Evolutionary conservation across 2,888 invertebrate species (phyloP).

Genomic region (Xylophagus ater): DNA sequence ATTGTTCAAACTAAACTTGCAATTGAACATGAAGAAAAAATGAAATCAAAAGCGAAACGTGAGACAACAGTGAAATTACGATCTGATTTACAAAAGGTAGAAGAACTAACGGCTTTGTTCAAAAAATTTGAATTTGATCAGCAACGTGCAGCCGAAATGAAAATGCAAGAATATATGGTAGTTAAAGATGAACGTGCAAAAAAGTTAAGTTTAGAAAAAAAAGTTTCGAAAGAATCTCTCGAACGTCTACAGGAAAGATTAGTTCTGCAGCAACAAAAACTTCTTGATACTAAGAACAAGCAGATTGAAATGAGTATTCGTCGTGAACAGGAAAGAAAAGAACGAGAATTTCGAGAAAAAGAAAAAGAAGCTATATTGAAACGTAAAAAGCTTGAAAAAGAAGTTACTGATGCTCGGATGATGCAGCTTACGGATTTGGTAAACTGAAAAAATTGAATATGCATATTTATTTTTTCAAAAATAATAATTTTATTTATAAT

Average conservation of each 20-base stretch:
- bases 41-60: slow-evolving; percentile 24
- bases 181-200: slow-evolving; percentile 32
- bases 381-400: slow-evolving; percentile 29
- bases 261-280: slow-evolving; percentile 30
- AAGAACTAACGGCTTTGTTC: slow-evolving; percentile 32
- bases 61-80: slow-evolving; percentile 32
- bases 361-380: slow-evolving; percentile 32
- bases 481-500: not conserved
- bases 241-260: slow-evolving; percentile 34
- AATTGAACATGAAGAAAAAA: slow-evolving; percentile 30
- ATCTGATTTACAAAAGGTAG: slow-evolving; percentile 30
- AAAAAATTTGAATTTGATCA: slow-evolving; percentile 35
- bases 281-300: slow-evolving; percentile 27
- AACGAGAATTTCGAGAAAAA: slow-evolving; percentile 35
- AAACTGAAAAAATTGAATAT: not conserved
- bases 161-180: slow-evolving; percentile 34
- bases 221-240: slow-evolving; percentile 30
- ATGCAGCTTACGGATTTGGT: slow-evolving; percentile 30
- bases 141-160: slow-evolving; percentile 34
- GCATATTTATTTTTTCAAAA: not conserved
- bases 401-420: slow-evolving; percentile 29
- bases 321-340: slow-evolving; percentile 34
- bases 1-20: slow-evolving; percentile 27
- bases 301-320: slow-evolving; percentile 32
- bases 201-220: slow-evolving; percentile 28